phyloP scores from a whole-genome alignment of 2,113 vertebrate genomes.

The Peucedramus taeniatus region DNA sequence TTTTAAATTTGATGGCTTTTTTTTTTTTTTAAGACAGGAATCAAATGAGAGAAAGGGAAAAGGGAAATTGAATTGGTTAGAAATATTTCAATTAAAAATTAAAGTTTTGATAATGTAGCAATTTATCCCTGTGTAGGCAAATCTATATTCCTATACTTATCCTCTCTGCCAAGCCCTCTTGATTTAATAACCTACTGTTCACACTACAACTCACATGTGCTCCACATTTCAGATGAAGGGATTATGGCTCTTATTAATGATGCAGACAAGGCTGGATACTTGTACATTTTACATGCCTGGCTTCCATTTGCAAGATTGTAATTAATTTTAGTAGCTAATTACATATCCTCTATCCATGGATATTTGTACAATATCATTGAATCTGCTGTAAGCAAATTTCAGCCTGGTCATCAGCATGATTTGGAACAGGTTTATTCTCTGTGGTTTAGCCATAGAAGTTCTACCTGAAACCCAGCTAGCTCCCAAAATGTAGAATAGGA shows the following conservation, averaged over 20 bases:
- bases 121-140: neutral
- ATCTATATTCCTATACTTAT: neutral
- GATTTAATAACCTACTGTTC: conserved; percentile 13
- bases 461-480: neutral
- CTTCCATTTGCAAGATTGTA: neutral
- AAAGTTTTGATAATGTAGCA: conserved; percentile 9
- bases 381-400: neutral
- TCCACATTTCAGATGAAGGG: neutral
- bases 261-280: neutral
- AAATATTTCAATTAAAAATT: conserved; percentile 19
- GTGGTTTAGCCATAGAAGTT: neutral
- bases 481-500: neutral
- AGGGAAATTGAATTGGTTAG: neutral
- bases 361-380: neutral
- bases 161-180: neutral
- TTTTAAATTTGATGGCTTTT: neutral
- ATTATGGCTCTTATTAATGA: conserved; percentile 21
- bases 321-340: conserved; percentile 54
- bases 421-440: neutral
- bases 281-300: neutral
- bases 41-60: neutral
- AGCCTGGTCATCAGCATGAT: neutral
- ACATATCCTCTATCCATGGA: neutral
- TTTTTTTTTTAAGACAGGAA: neutral
- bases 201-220: neutral